Conservation (phyloP, 64 coral and sea anemone genomes). For the Porites lutea region DNA sequence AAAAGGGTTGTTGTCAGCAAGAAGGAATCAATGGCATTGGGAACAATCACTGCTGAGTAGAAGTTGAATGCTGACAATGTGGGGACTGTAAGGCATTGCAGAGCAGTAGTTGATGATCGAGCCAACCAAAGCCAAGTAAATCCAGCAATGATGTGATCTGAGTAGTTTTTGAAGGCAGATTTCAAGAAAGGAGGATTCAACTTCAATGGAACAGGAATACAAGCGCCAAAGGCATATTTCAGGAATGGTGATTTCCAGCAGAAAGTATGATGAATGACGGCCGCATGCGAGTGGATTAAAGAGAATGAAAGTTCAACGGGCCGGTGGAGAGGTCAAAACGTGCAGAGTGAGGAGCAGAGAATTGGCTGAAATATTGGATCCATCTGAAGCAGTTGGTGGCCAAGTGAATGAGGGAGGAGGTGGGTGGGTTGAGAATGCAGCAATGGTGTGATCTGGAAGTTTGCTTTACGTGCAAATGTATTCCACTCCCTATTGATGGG, state of each 20-base stretch:
- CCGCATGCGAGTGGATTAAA: not conserved
- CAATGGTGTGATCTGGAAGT: constrained; percentile 29
- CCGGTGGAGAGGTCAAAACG: not conserved
- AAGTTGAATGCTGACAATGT: not conserved
- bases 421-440: constrained; percentile 2
- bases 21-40: not conserved
- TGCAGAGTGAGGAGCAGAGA: not conserved
- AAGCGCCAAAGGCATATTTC: not conserved
- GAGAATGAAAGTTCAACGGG: not conserved
- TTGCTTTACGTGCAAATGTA: not conserved
- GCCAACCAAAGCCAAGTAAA: constrained; percentile 26
- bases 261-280: not conserved
- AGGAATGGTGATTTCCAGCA: constrained; percentile 3
- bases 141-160: not conserved
- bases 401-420: not conserved
- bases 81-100: not conserved
- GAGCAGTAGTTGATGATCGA: not conserved
- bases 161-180: not conserved
- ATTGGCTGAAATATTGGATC: not conserved
- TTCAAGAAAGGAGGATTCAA: constrained; percentile 1
- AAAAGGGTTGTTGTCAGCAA: not conserved
- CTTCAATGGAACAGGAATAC: not conserved
- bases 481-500: constrained; percentile 1
- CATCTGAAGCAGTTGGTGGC: not conserved
- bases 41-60: not conserved